These are phyloP conservation scores for Linhomoeus sp. DNA, from an alignment of 2,888 invertebrate genomes.

Conservation along the genomic window DNA sequence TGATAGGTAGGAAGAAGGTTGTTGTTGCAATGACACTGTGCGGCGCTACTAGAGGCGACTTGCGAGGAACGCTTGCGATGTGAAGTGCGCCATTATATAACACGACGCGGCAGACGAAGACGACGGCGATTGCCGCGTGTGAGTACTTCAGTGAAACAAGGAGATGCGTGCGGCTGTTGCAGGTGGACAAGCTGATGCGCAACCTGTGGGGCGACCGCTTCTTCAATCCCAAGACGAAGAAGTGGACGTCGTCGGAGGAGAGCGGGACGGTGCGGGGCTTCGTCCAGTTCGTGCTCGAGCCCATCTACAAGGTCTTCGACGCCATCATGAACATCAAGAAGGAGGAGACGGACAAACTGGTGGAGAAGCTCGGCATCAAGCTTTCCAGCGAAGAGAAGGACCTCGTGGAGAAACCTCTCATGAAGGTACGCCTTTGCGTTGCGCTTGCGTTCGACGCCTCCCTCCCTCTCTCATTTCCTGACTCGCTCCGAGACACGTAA, in stretches of 20 bases:
- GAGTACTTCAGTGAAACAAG: too few relatives aligned
- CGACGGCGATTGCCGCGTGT: too few relatives aligned
- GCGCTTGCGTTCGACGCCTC: too few relatives aligned
- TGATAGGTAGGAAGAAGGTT: too few relatives aligned
- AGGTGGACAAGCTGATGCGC: constrained; percentile 88
- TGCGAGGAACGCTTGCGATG: too few relatives aligned
- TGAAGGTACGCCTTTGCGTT: constrained; percentile 44
- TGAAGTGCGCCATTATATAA: too few relatives aligned
- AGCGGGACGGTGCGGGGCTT: constrained; percentile 86
- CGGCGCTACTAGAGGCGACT: too few relatives aligned
- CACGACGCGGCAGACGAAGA: too few relatives aligned
- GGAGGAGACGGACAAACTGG: constrained; percentile 65
- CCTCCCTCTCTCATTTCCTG: background rate
- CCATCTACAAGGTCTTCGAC: constrained; percentile 83
- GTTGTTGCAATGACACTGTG: too few relatives aligned
- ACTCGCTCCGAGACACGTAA: background rate
- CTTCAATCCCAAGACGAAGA: constrained; percentile 89
- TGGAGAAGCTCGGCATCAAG: constrained; percentile 73
- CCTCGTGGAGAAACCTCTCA: constrained; percentile 78
- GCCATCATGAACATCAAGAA: constrained; percentile 81
- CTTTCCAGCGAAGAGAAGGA: constrained; percentile 86
- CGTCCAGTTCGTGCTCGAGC: constrained; percentile 94
- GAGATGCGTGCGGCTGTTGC: too few relatives aligned
- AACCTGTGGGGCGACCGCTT: constrained; percentile 90
- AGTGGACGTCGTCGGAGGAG: constrained; percentile 53